phyloP scores from a whole-genome alignment of 2,797 vertebrate genomes.

The Nannoperca obscura region DNA sequence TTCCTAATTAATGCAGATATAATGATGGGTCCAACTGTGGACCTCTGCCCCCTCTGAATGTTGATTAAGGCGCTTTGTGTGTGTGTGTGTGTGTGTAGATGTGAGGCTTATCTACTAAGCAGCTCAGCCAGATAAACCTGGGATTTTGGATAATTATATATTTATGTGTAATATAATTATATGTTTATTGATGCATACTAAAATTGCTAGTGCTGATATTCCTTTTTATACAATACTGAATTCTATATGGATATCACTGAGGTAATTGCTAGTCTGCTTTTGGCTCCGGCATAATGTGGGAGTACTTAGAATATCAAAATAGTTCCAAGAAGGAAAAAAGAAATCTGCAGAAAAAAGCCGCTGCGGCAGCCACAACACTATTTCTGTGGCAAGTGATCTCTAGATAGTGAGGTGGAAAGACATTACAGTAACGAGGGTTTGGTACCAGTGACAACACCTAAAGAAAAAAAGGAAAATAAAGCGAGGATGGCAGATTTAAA shows the following conservation, averaged over 20 bases:
- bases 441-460: constrained; percentile 26
- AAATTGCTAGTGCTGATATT: constrained; percentile 32
- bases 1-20: constrained; percentile 83
- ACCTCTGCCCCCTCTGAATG: constrained; percentile 75
- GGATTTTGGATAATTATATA: constrained; percentile 56
- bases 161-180: constrained; percentile 56
- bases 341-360: constrained; percentile 11
- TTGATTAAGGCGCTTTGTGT: constrained; percentile 67
- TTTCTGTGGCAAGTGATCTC: constrained; percentile 54
- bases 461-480: constrained; percentile 38
- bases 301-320: constrained; percentile 59
- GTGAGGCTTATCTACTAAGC: background rate
- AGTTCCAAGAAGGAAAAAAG: constrained; percentile 33
- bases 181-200: constrained; percentile 30
- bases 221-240: constrained; percentile 8
- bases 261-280: constrained; percentile 61
- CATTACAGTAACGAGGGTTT: constrained; percentile 37
- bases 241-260: constrained; percentile 43
- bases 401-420: constrained; percentile 47
- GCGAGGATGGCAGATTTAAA: constrained; percentile 30
- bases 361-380: constrained; percentile 54
- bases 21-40: constrained; percentile 82
- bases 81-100: constrained; percentile 31
- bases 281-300: constrained; percentile 55
- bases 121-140: constrained; percentile 50